phyloP scores from a whole-genome alignment of 2,797 vertebrate species.

The Acanthiza pusilla region DNA sequence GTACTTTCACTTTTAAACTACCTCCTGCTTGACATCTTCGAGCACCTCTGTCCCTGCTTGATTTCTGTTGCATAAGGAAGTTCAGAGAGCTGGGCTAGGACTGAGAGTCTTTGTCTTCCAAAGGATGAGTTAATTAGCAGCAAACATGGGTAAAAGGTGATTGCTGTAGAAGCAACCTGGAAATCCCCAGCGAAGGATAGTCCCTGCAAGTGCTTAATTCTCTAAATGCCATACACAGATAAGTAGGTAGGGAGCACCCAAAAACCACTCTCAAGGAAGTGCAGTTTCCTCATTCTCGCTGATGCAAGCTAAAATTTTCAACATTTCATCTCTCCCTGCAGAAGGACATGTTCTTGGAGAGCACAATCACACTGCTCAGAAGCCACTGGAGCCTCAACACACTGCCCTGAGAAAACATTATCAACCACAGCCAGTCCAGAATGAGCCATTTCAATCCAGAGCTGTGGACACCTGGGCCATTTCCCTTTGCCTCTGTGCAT shows the following conservation, averaged over 20 bases:
- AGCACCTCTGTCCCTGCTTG: not conserved
- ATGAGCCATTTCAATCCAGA: not conserved
- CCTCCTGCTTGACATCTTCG: not conserved
- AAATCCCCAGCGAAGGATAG: not conserved
- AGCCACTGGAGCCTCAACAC: not conserved
- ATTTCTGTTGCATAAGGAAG: not conserved
- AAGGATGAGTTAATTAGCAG: not conserved
- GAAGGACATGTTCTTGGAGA: not conserved
- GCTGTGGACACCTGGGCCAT: not conserved
- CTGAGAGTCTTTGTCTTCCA: not conserved
- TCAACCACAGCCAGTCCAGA: not conserved
- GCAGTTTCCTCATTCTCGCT: not conserved
- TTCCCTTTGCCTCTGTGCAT: not conserved
- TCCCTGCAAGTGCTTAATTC: not conserved
- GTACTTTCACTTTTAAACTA: not conserved
- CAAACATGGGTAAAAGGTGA: not conserved
- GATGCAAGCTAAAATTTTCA: not conserved
- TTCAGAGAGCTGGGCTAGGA: not conserved
- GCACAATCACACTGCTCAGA: not conserved
- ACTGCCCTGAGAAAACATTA: not conserved
- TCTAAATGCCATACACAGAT: not conserved
- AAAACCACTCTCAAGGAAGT: not conserved
- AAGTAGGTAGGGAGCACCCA: not conserved
- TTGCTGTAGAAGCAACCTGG: not conserved
- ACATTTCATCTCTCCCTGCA: not conserved